A percentile compares a stretch with the other conserved stretches of the same genome.
These are phyloP conservation scores for Masticophis lateralis DNA, from an alignment of 2,797 vertebrate genomes.

Conservation along the genomic window DNA sequence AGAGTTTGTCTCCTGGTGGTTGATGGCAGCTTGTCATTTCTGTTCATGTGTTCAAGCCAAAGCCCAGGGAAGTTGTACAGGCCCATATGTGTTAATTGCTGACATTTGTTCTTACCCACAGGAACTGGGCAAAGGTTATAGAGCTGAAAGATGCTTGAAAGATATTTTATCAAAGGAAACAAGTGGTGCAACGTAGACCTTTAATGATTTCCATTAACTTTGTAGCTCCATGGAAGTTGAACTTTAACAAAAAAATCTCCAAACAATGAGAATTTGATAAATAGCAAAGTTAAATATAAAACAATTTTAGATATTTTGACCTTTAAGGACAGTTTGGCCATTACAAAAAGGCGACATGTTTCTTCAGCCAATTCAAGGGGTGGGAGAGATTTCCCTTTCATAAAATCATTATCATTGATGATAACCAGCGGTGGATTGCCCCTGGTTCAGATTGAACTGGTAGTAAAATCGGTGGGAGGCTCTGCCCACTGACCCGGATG, in stretches of 20 bases:
- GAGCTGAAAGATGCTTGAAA: constrained; percentile 53
- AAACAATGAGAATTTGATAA: constrained; percentile 33
- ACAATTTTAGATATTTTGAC: neutral
- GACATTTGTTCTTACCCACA: constrained; percentile 1
- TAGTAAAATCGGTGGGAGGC: no score
- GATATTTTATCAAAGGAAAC: constrained; percentile 63
- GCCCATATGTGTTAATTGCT: constrained; percentile 25
- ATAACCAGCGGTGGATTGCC: no score
- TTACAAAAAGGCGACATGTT: neutral
- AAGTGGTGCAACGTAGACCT: constrained; percentile 41
- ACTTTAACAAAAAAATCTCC: constrained; percentile 49
- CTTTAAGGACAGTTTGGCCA: neutral
- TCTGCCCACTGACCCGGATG: no score
- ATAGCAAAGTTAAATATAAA: constrained; percentile 7
- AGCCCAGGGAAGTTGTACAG: constrained; percentile 35
- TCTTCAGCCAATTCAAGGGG: neutral
- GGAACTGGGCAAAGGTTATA: constrained; percentile 54
- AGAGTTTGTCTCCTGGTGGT: neutral
- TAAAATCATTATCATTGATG: neutral
- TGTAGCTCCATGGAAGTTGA: constrained; percentile 15
- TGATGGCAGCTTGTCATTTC: constrained; percentile 29
- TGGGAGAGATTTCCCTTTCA: neutral
- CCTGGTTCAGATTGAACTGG: no score
- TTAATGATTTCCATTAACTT: constrained; percentile 40
- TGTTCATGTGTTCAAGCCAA: neutral